These are phyloP conservation scores for Tychaedon coryphoeus DNA, from an alignment of 2,113 vertebrate species.

Conservation along the genomic window DNA sequence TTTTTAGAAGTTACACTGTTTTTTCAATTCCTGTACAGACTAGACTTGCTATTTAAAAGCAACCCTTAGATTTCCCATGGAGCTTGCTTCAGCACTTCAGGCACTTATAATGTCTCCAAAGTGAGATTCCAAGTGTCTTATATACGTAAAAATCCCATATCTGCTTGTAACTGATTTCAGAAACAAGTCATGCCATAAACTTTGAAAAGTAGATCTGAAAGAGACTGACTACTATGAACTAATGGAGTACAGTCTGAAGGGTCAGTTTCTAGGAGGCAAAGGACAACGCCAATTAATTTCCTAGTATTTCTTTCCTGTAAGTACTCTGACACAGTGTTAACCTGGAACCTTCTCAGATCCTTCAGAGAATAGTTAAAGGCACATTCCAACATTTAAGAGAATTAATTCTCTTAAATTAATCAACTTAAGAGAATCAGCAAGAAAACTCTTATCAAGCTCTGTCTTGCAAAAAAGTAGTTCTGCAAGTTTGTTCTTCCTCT, in stretches of 20 bases:
- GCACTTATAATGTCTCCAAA: not conserved
- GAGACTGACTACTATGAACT: not conserved
- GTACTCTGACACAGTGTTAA: not conserved
- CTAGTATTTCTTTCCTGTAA: not conserved
- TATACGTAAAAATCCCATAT: rapidly evolving
- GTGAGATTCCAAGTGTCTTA: not conserved
- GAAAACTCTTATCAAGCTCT: not conserved
- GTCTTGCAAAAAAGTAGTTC: not conserved
- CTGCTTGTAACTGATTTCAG: not conserved
- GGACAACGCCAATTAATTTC: not conserved
- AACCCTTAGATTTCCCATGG: not conserved
- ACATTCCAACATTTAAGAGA: not conserved
- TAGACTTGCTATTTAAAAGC: not conserved
- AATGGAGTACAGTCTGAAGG: not conserved
- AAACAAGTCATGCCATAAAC: not conserved
- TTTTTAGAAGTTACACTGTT: not conserved
- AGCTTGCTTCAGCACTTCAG: not conserved
- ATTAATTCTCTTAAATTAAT: not conserved
- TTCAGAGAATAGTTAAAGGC: not conserved
- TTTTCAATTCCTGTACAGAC: not conserved
- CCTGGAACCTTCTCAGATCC: not conserved
- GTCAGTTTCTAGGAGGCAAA: not conserved
- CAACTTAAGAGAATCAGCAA: not conserved
- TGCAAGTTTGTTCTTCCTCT: not conserved
- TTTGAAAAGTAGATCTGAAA: not conserved